Evolutionary conservation across 2,113 vertebrate species (phyloP), one percentile per base, ranked within the genome.

Genomic region (Chlorocebus sabaeus): DNA sequence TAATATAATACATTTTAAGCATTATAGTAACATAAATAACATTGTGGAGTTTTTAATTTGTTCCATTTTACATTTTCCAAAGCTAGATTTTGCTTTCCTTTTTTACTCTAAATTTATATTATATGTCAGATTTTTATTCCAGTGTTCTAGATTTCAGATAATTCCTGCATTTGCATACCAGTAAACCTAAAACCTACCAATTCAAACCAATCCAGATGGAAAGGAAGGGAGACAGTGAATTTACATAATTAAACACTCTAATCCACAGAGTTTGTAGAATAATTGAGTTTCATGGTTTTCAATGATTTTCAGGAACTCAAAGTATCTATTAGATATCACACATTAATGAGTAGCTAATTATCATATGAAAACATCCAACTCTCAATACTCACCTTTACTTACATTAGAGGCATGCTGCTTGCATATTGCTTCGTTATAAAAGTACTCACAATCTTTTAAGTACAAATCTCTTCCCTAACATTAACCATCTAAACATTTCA

Each of bases 231-330:
- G 30, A 61, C 35, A 32, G 32, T 45, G 3, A 25, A 78, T 72
- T 92, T 59, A 35, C 12, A 12, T 80, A 79, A 59, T 1, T 73
- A 59, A 92, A 59, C 8, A 40, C 17, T 23, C 35, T 22, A 38
- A 83, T 38, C 80, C 50, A 95, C 45, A 76, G 43, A 55, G n/a
- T 80, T 59, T 40, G 12, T 40, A 61, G 23, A 40, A 67, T 70
- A 87, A 91, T 52, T 81, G 25, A 17, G 22, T 70, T n/a, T 72
- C 16, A 43, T 11, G 81, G 22, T 20, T 92, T 90, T 76, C 38
- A 72, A 27, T 43, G 25, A n/a, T 8, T 45, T 93, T 95, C 81
- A 88, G 50, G 92, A 79, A 94, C 86, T 92, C 57, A 67, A 78
- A 86, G 16, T 76, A 82, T 20, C n/a, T 61, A 43, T 27, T 50